phyloP scores from a whole-genome alignment of 2,888 invertebrate species.

The Priocnemis perturbator region DNA sequence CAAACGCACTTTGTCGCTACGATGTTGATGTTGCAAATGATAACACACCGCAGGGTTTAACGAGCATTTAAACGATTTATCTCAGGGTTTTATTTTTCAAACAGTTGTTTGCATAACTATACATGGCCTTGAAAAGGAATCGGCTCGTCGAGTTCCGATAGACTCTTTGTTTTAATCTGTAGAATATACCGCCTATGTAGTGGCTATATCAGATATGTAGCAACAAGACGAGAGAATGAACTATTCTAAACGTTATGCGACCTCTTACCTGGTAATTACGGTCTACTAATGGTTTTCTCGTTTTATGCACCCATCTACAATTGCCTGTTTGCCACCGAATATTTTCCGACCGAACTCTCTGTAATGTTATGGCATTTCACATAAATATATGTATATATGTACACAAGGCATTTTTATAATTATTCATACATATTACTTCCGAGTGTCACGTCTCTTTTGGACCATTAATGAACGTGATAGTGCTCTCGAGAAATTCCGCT shows the following conservation, averaged over 20 bases:
- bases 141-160: conserved; percentile 23
- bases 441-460: conserved; percentile 23
- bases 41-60: too few species aligned
- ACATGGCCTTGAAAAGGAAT: conserved; percentile 26
- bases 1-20: too few species aligned
- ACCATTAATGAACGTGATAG: conserved; percentile 80
- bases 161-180: conserved; percentile 22
- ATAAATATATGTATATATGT: conserved; percentile 56
- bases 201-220: conserved; percentile 5
- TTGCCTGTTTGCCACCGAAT: conserved; percentile 26
- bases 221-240: too few species aligned
- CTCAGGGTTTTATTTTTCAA: conserved; percentile 7
- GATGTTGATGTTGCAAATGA: too few species aligned
- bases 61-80: neutral
- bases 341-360: conserved; percentile 39
- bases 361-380: conserved; percentile 46
- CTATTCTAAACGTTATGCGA: neutral
- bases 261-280: conserved; percentile 29
- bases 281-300: conserved; percentile 25
- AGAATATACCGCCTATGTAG: conserved; percentile 21
- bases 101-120: conserved; percentile 16
- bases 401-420: conserved; percentile 35
- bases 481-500: conserved; percentile 82
- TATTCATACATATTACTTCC: conserved; percentile 26
- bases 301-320: conserved; percentile 27